A percentile compares a stretch with the other conserved stretches of the same genome.
Conservation (phyloP, 1,140 invertebrate species). For the Drosophila virilis region DNA sequence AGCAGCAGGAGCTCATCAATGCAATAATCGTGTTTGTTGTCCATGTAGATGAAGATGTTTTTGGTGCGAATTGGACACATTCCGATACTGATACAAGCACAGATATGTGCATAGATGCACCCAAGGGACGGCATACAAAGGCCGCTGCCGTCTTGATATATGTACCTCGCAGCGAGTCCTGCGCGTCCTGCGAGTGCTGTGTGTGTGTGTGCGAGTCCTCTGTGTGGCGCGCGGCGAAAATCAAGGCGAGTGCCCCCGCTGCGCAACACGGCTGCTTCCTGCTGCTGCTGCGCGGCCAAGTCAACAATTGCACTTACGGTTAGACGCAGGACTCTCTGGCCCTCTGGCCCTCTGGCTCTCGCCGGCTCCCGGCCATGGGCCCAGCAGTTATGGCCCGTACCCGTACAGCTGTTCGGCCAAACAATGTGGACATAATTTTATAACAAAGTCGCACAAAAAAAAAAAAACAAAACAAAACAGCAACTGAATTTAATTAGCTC, state of each 20-base stretch:
- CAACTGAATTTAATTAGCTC: slow-evolving; percentile 70
- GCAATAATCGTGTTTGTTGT: slow-evolving; percentile 78
- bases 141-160: slow-evolving; percentile 61
- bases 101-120: slow-evolving; percentile 8
- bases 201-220: slow-evolving; percentile 29
- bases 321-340: slow-evolving; percentile 38
- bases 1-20: slow-evolving; percentile 84
- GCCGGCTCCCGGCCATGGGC: slow-evolving; percentile 13
- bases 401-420: slow-evolving; percentile 59
- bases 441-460: slow-evolving; percentile 42
- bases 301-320: slow-evolving; percentile 60
- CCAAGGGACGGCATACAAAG: slow-evolving; percentile 61
- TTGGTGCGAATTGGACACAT: slow-evolving; percentile 65
- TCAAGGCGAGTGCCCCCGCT: slow-evolving; percentile 74
- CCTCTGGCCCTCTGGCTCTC: background rate
- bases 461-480: slow-evolving; percentile 44
- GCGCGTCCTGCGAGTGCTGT: slow-evolving; percentile 18
- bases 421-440: slow-evolving; percentile 76
- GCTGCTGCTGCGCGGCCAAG: slow-evolving; percentile 35
- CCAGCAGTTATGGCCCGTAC: slow-evolving; percentile 22
- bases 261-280: slow-evolving; percentile 71
- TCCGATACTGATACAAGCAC: background rate
- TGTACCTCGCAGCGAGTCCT: slow-evolving; percentile 32
- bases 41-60: slow-evolving; percentile 70
- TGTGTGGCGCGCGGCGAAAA: slow-evolving; percentile 71